Evolutionary conservation across 2,888 invertebrate genomes (phyloP).

Genomic region (Eristalis pertinax): DNA sequence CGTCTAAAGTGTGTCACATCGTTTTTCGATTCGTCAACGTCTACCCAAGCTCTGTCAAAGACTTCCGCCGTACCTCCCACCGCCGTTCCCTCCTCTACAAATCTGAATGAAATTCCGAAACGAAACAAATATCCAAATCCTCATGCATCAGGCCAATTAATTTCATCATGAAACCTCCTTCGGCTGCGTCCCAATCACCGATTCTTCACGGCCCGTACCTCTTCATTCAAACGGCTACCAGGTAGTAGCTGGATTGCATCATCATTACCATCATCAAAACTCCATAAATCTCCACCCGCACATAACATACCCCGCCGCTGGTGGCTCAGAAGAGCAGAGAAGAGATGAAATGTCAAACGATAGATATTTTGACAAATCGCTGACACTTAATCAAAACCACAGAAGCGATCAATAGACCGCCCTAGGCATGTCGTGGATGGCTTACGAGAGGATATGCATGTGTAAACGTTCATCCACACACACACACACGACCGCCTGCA

Average conservation of each 20-base stretch:
- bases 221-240: slow-evolving; percentile 58
- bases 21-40: slow-evolving; percentile 59
- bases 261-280: slow-evolving; percentile 43
- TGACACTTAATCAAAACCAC: slow-evolving; percentile 79
- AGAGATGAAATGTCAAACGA: slow-evolving; percentile 20
- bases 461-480: not conserved
- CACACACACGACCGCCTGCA: not conserved
- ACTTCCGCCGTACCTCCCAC: slow-evolving; percentile 32
- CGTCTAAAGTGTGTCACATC: slow-evolving; percentile 61
- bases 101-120: slow-evolving; percentile 7
- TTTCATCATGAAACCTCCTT: slow-evolving; percentile 33
- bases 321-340: not conserved
- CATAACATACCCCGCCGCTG: slow-evolving; percentile 26
- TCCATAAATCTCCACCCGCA: slow-evolving; percentile 55
- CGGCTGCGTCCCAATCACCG: slow-evolving; percentile 49
- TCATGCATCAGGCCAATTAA: slow-evolving; percentile 67
- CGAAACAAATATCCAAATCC: slow-evolving; percentile 30
- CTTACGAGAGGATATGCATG: slow-evolving; percentile 39
- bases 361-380: slow-evolving; percentile 79
- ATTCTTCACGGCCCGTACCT: slow-evolving; percentile 52
- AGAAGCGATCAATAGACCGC: slow-evolving; percentile 66
- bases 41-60: slow-evolving; percentile 33
- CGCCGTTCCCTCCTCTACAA: not conserved
- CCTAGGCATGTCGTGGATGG: slow-evolving; percentile 29
- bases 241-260: slow-evolving; percentile 47